Base-by-base conservation (phyloP, 1,140 invertebrate species). In the Eurytemora carolleeae region DNA sequence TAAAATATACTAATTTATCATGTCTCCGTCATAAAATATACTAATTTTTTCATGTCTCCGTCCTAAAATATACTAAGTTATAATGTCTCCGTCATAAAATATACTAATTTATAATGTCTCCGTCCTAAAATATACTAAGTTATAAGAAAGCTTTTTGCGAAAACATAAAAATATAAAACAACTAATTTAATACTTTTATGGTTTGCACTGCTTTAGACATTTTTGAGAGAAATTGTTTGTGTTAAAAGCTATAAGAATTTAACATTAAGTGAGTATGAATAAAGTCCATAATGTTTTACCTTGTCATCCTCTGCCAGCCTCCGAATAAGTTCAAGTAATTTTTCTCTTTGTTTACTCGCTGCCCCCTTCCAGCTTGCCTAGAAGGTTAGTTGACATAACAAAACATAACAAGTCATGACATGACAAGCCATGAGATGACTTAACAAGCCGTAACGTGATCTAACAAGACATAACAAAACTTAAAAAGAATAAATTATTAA, bases 281-380 rank as follows among this genome's bases (percentile, higher is more conserved):
- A 52, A 58, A 58, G 53, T 91, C 72, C n/a, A n/a, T n/a, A n/a
- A n/a, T n/a, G n/a, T n/a, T n/a, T n/a, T n/a, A n/a, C n/a, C n/a
- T 97, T 97, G 74, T 98, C 93, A 75, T 95, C 93, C 75, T 98
- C 93, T 18, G 93, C 92, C 61, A 98, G 73, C 68, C 92, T 78
- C 63, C 93, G 78, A 67, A 97, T 98, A 62, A 98, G 76, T 75
- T 98, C 93, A 61, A 98, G 74, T 56, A 97, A 75, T 71, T 94
- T 90, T 75, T 98, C 93, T 65, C 91, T 78, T 75, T 96, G 92
- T 71, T 95, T 90, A 73, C 91, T 93, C 71, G 84, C 91, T 20
- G 92, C 93, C 68, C 87, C 88, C 61, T 87, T 87, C 92, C 92
- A 97, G 76, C 86, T 92, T 65, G 83, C 80, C 85, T 44, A 44